Base-by-base conservation (phyloP, 2,113 vertebrate genomes). In the Turdus rufiventris region DNA sequence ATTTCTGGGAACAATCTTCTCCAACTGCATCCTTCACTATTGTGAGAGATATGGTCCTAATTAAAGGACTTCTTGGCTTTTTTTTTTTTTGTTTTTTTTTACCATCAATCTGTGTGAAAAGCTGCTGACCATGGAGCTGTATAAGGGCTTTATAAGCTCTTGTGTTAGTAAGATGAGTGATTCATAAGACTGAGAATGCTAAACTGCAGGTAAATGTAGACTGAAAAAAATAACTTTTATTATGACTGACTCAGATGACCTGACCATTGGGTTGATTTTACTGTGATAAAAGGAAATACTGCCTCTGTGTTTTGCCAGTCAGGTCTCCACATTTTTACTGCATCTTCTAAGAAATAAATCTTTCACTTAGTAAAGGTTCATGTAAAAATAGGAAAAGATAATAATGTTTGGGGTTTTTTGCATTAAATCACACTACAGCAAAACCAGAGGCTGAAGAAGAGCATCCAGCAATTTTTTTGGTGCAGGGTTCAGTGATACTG, bases 351-450 rank as follows among this genome's bases (percentile, higher is more conserved):
- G 50, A 73, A 72, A 54, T 14, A 72, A 67, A 34, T 34, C 14
- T 68, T 73, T 50, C 26, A 38, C 9, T 71, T 90, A 17, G 4
- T 70, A 21, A 71, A 45, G 26, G 4, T 63, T 63, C 8, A 31
- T 17, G 14, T 57, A 18, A 61, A 85, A 88, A 36, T n/a, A 73
- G 2, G 15, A 77, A 65, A 51, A 8, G 9, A 66, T 25, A 58
- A 70, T 0, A 18, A 12, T 42, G 57, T 51, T 25, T 7, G 5
- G 1, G 43, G 1, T 3, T 31, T 82, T 78, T 54, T 56, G 1
- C 7, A 17, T 67, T 29, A 72, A 24, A 63, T n/a, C 23, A 57
- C 29, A 51, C 6, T 31, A 56, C 3, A 66, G 51, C 11, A 70
- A 70, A 88, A 57, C 4, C 36, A 83, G 15, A 72, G 13, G 4